A percentile compares a stretch with the other conserved stretches of the same genome.
These are phyloP conservation scores for Caenorhabditis latens DNA, from an alignment of 1,140 invertebrate genomes.

Conservation along the genomic window DNA sequence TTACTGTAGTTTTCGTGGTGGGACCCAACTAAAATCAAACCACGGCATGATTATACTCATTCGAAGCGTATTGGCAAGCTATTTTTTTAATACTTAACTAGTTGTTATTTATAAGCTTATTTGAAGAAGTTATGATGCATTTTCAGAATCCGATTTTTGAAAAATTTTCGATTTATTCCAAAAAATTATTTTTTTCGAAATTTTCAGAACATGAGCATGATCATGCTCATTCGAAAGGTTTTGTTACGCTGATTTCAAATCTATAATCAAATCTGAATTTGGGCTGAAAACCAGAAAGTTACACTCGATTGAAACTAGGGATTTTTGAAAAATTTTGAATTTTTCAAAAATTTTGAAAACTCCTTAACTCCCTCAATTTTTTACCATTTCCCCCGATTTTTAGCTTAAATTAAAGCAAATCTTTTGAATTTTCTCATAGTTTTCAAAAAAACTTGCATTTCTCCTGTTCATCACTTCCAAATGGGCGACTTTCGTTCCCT, in stretches of 20 bases:
- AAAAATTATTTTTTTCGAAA: not conserved
- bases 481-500: constrained; percentile 52
- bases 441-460: not conserved
- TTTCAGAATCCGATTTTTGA: too few species aligned
- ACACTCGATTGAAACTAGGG: too few species aligned
- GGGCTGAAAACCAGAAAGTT: too few species aligned
- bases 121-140: too few species aligned
- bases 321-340: too few species aligned
- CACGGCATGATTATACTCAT: not conserved
- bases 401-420: too few species aligned
- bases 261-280: not conserved
- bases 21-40: not conserved
- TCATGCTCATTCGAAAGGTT: not conserved
- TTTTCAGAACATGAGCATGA: not conserved
- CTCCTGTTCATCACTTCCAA: constrained; percentile 38
- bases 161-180: not conserved
- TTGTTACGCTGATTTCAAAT: not conserved
- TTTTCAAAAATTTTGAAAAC: not conserved
- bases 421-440: not conserved
- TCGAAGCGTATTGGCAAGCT: not conserved
- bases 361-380: not conserved
- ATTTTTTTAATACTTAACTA: not conserved
- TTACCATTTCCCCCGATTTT: not conserved
- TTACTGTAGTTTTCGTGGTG: too few species aligned
- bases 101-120: too few species aligned